These are phyloP conservation scores for Lampris incognitus DNA, from an alignment of 2,113 vertebrate species.

Conservation along the genomic window DNA sequence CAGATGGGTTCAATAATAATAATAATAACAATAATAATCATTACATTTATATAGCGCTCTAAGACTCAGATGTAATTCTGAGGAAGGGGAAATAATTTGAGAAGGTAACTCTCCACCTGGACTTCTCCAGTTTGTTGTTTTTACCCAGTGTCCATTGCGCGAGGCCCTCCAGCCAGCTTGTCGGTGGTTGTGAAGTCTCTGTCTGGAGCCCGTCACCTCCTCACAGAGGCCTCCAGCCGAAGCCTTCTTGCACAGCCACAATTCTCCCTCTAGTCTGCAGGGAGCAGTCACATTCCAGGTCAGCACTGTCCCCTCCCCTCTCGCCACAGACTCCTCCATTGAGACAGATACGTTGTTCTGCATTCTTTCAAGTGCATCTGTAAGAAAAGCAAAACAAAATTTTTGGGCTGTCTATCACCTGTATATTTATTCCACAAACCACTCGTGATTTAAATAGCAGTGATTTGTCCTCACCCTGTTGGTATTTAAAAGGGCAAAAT, in stretches of 20 bases:
- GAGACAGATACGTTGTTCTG: slow-evolving; percentile 60
- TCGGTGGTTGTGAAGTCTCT: slow-evolving; percentile 40
- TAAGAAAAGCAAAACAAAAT: not conserved
- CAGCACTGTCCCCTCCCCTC: slow-evolving; percentile 21
- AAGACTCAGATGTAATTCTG: too few relatives aligned
- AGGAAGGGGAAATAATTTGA: too few relatives aligned
- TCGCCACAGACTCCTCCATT: slow-evolving; percentile 46
- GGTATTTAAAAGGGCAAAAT: slow-evolving; percentile 71
- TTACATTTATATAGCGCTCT: too few relatives aligned
- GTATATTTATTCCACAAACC: not conserved
- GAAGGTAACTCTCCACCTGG: too few relatives aligned
- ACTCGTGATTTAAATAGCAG: not conserved
- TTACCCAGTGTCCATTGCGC: slow-evolving; percentile 63
- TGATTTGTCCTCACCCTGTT: slow-evolving; percentile 55
- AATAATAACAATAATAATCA: too few relatives aligned
- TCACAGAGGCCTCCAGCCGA: slow-evolving; percentile 48
- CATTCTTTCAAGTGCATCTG: slow-evolving; percentile 62
- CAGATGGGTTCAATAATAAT: too few relatives aligned
- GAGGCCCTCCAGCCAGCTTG: slow-evolving; percentile 41
- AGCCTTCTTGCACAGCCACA: slow-evolving; percentile 77
- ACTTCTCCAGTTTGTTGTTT: not conserved
- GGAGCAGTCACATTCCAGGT: slow-evolving; percentile 74
- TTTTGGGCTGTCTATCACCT: not conserved
- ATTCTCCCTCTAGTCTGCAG: slow-evolving; percentile 75
- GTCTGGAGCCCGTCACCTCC: slow-evolving; percentile 57